Conservation (phyloP, 2,888 invertebrate genomes). For the Cheiracanthium punctorium region DNA sequence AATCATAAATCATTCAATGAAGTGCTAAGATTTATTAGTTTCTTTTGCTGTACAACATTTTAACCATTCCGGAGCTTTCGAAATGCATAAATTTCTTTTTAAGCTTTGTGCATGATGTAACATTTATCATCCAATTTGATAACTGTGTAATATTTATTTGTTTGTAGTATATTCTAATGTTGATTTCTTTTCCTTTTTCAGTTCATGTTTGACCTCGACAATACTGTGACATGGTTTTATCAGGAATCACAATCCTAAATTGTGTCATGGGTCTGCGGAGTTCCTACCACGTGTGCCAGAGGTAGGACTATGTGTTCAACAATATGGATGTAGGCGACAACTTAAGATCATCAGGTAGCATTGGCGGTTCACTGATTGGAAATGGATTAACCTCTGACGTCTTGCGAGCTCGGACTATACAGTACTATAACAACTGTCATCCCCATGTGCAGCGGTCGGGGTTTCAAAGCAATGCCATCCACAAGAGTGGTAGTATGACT, state of each 20-base stretch:
- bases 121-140: too few species aligned
- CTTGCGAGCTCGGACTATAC: conserved; percentile 56
- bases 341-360: conserved; percentile 52
- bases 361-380: conserved; percentile 57
- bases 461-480: conserved; percentile 45
- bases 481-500: conserved; percentile 69
- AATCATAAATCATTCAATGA: too few species aligned
- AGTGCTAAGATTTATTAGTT: too few species aligned
- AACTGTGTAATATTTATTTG: too few species aligned
- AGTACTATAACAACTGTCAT: conserved; percentile 70
- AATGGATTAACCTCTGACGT: conserved; percentile 68
- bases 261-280: conserved; percentile 28
- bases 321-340: conserved; percentile 59
- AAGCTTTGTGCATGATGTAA: too few species aligned
- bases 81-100: too few species aligned
- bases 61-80: too few species aligned
- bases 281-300: conserved; percentile 65
- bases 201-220: conserved; percentile 12
- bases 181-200: conserved; percentile 12
- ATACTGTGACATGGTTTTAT: conserved; percentile 14
- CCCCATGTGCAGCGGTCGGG: conserved; percentile 53
- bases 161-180: too few species aligned
- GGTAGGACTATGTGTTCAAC: conserved; percentile 54
- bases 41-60: too few species aligned
- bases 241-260: conserved; percentile 13